phyloP scores from a whole-genome alignment of 1,140 invertebrate species.

The Bombus terrestris region DNA sequence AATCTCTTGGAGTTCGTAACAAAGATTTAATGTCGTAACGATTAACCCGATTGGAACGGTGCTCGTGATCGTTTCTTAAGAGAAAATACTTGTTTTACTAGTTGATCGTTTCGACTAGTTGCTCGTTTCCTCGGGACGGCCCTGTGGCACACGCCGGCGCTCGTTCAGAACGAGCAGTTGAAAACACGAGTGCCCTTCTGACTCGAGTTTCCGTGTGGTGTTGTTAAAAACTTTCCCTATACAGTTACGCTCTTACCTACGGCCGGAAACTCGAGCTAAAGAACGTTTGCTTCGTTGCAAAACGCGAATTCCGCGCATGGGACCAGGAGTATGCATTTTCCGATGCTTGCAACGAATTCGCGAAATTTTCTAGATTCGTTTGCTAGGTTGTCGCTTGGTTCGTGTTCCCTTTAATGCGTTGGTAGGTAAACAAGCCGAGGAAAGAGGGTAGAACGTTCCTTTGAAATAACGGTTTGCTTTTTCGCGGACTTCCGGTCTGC shows the following conservation, averaged over 20 bases:
- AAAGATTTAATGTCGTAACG: neutral
- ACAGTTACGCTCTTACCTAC: neutral
- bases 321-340: neutral
- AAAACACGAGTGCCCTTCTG: slow-evolving; percentile 12
- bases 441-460: slow-evolving; percentile 65
- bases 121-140: neutral
- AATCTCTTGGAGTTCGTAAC: neutral
- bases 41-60: neutral
- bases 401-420: slow-evolving; percentile 4
- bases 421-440: slow-evolving; percentile 35
- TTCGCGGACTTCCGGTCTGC: slow-evolving; percentile 59
- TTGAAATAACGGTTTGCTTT: slow-evolving; percentile 58
- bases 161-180: neutral
- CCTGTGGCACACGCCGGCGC: too few relatives aligned
- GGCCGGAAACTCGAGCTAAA: neutral
- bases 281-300: too few relatives aligned
- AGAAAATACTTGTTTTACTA: neutral
- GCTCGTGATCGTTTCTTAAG: neutral
- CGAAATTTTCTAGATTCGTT: neutral
- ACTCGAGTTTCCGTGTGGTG: slow-evolving; percentile 8
- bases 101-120: neutral
- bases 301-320: neutral
- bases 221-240: slow-evolving; percentile 12
- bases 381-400: too few relatives aligned
- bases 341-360: neutral